Evolutionary conservation across 2,888 invertebrate genomes (phyloP).

Genomic region (Scrobipalpa costella): DNA sequence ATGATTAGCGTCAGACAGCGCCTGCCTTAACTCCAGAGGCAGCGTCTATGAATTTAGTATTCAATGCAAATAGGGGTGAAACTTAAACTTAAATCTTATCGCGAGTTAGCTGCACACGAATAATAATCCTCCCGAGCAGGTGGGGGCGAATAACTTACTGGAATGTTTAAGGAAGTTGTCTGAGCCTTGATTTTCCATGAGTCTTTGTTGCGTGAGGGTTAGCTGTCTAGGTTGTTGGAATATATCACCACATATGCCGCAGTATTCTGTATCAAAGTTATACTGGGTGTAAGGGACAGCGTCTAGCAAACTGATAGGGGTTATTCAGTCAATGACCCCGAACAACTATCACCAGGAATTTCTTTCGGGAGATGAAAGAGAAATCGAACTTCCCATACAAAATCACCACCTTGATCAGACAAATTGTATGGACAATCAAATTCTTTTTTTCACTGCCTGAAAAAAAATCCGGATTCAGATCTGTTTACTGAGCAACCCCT

Average conservation of each 20-base stretch:
- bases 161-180: constrained; percentile 19
- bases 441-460: too few relatives aligned
- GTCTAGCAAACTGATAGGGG: too few relatives aligned
- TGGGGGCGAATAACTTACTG: constrained; percentile 14
- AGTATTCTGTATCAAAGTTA: neutral
- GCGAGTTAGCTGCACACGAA: constrained; percentile 48
- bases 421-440: too few relatives aligned
- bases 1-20: constrained; percentile 37
- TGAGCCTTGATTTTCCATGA: constrained; percentile 11
- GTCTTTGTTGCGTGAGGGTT: constrained; percentile 4
- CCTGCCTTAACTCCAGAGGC: constrained; percentile 32
- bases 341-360: too few relatives aligned
- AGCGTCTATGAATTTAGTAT: constrained; percentile 45
- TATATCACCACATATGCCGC: neutral
- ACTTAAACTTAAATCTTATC: constrained; percentile 53
- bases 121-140: constrained; percentile 38
- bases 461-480: too few relatives aligned
- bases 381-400: too few relatives aligned
- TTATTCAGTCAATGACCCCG: too few relatives aligned
- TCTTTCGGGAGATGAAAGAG: too few relatives aligned
- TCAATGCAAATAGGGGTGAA: constrained; percentile 49
- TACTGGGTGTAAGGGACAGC: too few relatives aligned
- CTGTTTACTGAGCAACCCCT: too few relatives aligned
- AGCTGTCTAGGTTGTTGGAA: neutral
- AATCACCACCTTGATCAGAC: too few relatives aligned